Percentiles rank a stretch among this genome's conserved stretches.
Evolutionary conservation across 1,140 invertebrate species (phyloP).

Genomic region (Cyclina sinensis): DNA sequence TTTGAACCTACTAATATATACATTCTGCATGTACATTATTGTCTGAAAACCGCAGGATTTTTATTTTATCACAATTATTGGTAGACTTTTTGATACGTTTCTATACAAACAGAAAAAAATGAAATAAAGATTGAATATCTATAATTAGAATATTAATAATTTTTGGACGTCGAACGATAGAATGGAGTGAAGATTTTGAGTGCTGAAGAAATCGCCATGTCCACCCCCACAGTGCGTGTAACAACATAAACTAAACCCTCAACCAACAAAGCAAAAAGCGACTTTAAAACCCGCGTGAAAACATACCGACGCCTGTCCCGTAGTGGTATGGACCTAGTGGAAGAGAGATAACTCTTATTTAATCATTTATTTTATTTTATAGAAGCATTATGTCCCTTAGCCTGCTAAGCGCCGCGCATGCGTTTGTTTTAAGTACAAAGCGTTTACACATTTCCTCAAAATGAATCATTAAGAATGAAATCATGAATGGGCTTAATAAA

Average conservation of each 20-base stretch:
- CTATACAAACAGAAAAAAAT: too few relatives aligned
- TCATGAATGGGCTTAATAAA: too few relatives aligned
- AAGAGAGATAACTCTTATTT: constrained; percentile 37
- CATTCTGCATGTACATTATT: too few relatives aligned
- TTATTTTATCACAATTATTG: too few relatives aligned
- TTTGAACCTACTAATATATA: too few relatives aligned
- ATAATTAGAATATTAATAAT: neutral
- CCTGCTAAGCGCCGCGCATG: neutral
- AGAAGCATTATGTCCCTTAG: neutral
- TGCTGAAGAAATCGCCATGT: neutral
- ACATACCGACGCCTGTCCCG: constrained; percentile 42
- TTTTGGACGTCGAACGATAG: neutral
- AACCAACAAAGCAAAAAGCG: constrained; percentile 44
- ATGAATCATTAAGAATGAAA: too few relatives aligned
- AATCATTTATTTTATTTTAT: neutral
- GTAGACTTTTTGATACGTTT: too few relatives aligned
- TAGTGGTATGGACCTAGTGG: constrained; percentile 54
- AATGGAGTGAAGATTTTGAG: neutral
- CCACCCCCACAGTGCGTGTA: neutral
- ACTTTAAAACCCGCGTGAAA: neutral
- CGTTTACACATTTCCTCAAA: too few relatives aligned
- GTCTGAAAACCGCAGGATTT: too few relatives aligned
- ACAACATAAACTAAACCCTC: constrained; percentile 5
- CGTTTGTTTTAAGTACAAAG: neutral
- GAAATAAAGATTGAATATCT: too few relatives aligned